Evolutionary conservation across 1,140 invertebrate genomes (phyloP).

Genomic region (Listronotus oregonensis): DNA sequence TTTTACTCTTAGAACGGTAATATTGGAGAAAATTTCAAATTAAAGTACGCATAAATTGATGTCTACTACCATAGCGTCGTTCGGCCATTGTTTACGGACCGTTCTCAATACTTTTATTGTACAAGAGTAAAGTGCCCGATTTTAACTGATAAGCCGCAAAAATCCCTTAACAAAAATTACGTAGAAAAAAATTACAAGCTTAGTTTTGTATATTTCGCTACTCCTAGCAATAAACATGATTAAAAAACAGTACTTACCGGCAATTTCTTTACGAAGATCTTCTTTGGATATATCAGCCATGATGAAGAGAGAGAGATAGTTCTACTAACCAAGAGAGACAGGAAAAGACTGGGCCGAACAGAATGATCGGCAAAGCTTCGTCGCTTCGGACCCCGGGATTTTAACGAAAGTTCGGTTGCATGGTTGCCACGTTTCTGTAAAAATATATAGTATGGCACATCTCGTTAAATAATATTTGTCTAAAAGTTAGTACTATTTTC

Average conservation of each 20-base stretch:
- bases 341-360: conserved; percentile 38
- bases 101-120: conserved; percentile 41
- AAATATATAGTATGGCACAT: no score
- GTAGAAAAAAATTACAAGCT: conserved; percentile 48
- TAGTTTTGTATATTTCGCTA: conserved; percentile 43
- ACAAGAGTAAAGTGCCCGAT: conserved; percentile 60
- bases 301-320: conserved; percentile 47
- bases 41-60: conserved; percentile 37
- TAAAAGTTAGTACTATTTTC: no score
- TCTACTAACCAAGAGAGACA: conserved; percentile 39
- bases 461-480: no score
- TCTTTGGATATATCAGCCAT: conserved; percentile 72
- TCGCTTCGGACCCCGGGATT: conserved; percentile 5
- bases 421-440: background rate
- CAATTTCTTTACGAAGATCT: conserved; percentile 71
- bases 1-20: conserved; percentile 41
- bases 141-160: conserved; percentile 55
- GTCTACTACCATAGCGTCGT: conserved; percentile 49
- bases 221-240: conserved; percentile 36
- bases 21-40: conserved; percentile 50
- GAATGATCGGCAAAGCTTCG: conserved; percentile 15
- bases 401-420: conserved; percentile 3
- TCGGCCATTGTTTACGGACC: conserved; percentile 56
- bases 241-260: conserved; percentile 65
- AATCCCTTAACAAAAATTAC: conserved; percentile 49